Conservation (phyloP, 2,888 invertebrate species). For the Xestia c-nigrum region DNA sequence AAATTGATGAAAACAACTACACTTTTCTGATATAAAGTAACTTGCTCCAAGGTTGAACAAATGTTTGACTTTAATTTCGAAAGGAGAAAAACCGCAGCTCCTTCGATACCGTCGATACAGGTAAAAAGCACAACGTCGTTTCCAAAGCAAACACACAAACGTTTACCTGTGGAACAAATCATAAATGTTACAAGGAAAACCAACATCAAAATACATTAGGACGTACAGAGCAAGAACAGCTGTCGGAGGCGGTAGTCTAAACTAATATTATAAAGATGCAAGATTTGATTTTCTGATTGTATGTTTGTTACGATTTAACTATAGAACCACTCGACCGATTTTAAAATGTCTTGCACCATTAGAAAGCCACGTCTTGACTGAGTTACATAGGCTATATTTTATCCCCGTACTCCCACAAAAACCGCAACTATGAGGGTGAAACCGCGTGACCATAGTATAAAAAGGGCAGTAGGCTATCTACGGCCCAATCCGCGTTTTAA, state of each 20-base stretch:
- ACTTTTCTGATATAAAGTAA: neutral
- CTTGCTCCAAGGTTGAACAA: neutral
- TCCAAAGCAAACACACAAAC: conserved; percentile 16
- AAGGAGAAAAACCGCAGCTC: conserved; percentile 4
- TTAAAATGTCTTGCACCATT: no score
- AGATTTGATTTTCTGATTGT: no score
- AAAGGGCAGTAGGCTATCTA: no score
- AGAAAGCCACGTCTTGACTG: no score
- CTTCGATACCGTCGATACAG: conserved; percentile 7
- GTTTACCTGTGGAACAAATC: conserved; percentile 20
- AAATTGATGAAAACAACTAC: neutral
- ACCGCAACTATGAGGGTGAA: no score
- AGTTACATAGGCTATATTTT: no score
- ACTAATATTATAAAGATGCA: no score
- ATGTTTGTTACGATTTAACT: no score
- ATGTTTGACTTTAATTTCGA: conserved; percentile 49
- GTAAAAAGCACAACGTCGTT: neutral
- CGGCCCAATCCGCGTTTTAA: no score
- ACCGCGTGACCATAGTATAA: no score
- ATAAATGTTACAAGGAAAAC: conserved; percentile 43
- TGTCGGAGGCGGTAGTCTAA: neutral
- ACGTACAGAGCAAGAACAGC: neutral
- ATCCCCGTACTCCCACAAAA: no score
- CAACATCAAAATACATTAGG: conserved; percentile 36
- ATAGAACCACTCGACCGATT: no score